Evolutionary conservation across 2,797 vertebrate species (phyloP).

Genomic region (Cheirogaleus major): DNA sequence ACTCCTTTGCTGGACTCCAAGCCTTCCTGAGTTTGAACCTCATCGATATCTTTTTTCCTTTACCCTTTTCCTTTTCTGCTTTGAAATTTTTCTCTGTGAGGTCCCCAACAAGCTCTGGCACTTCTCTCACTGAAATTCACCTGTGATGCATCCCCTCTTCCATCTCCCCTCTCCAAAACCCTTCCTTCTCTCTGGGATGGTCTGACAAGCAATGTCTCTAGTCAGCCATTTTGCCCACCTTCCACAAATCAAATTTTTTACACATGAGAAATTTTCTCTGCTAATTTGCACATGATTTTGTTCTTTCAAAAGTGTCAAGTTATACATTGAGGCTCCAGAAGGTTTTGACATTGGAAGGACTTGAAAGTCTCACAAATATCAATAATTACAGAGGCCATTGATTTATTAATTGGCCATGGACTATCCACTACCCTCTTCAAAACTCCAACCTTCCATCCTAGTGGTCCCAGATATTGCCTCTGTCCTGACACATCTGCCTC

Average conservation of each 20-base stretch:
- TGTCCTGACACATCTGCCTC: background rate
- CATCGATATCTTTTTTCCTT: too few relatives aligned
- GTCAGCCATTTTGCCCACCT: too few relatives aligned
- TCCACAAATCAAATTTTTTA: background rate
- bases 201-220: too few relatives aligned
- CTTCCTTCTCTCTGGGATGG: too few relatives aligned
- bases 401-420: background rate
- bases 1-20: too few relatives aligned
- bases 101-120: too few relatives aligned
- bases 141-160: too few relatives aligned
- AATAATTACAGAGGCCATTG: background rate
- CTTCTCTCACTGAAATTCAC: too few relatives aligned
- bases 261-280: background rate
- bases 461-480: background rate
- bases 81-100: too few relatives aligned
- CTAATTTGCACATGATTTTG: background rate
- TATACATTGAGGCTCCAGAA: background rate
- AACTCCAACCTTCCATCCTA: accelerated
- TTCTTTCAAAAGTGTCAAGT: background rate
- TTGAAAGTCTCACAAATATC: background rate
- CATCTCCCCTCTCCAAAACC: too few relatives aligned
- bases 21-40: too few relatives aligned
- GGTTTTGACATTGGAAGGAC: background rate
- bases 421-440: background rate
- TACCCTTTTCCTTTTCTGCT: too few relatives aligned